Evolutionary conservation across 2,113 vertebrate species (phyloP), one percentile per base, ranked within the genome.

Genomic region (Acinonyx jubatus): DNA sequence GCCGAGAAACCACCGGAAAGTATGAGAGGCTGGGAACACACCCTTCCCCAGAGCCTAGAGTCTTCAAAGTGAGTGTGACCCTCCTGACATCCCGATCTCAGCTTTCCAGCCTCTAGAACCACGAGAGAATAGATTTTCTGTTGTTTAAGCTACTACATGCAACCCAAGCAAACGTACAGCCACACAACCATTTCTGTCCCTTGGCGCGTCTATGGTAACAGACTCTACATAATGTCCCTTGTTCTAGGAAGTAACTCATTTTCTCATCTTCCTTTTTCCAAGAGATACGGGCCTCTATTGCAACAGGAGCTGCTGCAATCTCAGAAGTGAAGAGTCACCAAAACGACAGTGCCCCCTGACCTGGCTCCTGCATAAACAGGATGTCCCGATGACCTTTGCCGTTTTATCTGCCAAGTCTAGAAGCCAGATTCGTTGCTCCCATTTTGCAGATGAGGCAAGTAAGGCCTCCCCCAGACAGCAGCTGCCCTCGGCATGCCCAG

Each of bases 131-230:
- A n/a, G 13, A 23, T 8, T 5, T 31, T 27, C 27, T 66, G 48
- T 52, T 21, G 41, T 14, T 7, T 2, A 3, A 19, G 0, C 25
- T 27, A 5, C 1, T 7, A 8, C 29, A 18, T 14, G 18, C 41
- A 29, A 52, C 15, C 55, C 4, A 4, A 33, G 66, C 16, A 69
- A 33, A 81, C 18, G 2, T 7, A 19, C 5, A 9, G 33, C 27
- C 21, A 5, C 0, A 31, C 14, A 23, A 27, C 1, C 5, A 1
- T 18, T 27, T 3, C 19, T 48, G 23, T 12, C 2, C 48, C 41
- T 25, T 21, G 13, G 5, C 10, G 6, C 25, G 8, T 12, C 89
- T 68, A 63, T 18, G 4, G 8, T 12, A 63, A 16, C 57, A 69
- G 33, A 52, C 12, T 86, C 25, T 25, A 11, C 11, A 55, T 7